Evolutionary conservation across 2,888 invertebrate genomes (phyloP), one percentile per base, ranked within the genome.

Genomic region (Azorinus chamasolen): DNA sequence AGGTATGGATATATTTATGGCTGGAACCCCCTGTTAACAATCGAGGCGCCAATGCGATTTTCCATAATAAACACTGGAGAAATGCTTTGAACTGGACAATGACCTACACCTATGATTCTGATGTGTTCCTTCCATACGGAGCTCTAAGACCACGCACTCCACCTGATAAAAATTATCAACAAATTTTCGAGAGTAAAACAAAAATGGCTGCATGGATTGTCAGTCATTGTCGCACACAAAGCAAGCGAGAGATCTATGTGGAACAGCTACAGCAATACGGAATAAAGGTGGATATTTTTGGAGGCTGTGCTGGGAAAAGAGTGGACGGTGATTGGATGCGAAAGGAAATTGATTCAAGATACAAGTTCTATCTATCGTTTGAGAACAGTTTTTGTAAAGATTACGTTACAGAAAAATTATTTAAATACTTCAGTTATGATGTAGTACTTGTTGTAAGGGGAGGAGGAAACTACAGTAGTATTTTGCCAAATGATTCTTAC

Each of bases 361-460:
- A 55, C n/a, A 55, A 55, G 27, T 55, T 55, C 39, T 55, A 55
- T 55, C 22, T 55, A 27, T 37, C n/a, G n/a, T n/a, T n/a, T n/a
- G n/a, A n/a, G 41, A 55, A 55, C 27, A 41, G 39, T 2, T 18
- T 55, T 20, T 55, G 55, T 39, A 55, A 32, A 39, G 55, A 55
- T 39, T 55, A 55, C 12, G 10, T 55, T 2, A 55, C 55, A 18
- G 55, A 55, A 55, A 55, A 55, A 18, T 55, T 32, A 14, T 55
- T 55, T 39, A 37, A 39, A 22, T 55, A 55, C 41, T 32, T 55
- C 8, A 18, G 22, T 14, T 55, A 55, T 55, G 55, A 55, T 20
- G 8, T 39, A 10, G 24, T 55, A 27, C 51, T 25, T 24, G 27
- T 24, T 51, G n/a, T n/a, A n/a, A n/a, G n/a, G n/a, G n/a, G n/a